These are phyloP conservation scores for Threskiornis aethiopicus DNA, from an alignment of 2,797 vertebrate species.

Conservation along the genomic window DNA sequence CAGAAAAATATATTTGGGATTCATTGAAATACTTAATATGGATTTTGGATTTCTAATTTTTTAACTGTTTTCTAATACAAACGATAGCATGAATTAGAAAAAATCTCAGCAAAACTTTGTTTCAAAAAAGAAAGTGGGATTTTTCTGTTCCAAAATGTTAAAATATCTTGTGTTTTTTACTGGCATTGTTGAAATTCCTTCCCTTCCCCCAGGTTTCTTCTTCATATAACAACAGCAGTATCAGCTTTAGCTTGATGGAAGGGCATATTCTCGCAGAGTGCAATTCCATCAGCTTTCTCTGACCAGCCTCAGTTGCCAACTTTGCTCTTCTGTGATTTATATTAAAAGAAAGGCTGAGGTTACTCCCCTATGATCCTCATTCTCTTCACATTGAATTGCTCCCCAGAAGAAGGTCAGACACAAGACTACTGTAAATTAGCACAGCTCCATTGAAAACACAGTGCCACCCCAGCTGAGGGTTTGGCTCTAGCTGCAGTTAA, in stretches of 20 bases:
- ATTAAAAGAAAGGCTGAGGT: conserved; percentile 16
- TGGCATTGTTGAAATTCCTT: conserved; percentile 29
- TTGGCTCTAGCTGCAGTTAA: not conserved
- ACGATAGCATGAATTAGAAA: not conserved
- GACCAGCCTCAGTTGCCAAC: not conserved
- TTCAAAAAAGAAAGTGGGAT: not conserved
- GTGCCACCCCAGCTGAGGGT: not conserved
- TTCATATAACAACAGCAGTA: not conserved
- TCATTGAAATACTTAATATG: not conserved
- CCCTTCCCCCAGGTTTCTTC: conserved; percentile 5
- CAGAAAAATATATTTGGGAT: not conserved
- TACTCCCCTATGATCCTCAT: not conserved
- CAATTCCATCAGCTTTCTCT: not conserved
- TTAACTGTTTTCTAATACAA: not conserved
- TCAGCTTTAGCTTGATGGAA: not conserved
- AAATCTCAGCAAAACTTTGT: not conserved
- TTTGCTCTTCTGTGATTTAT: conserved; percentile 35
- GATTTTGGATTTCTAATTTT: not conserved
- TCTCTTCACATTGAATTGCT: conserved; percentile 8
- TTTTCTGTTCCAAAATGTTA: not conserved
- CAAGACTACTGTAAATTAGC: conserved; percentile 21
- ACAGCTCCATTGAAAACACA: conserved; percentile 1
- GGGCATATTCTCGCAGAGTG: not conserved
- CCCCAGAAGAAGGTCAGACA: conserved; percentile 19
- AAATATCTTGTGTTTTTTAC: not conserved